Conservation (phyloP, 2,113 vertebrate genomes). For the Cichladusa arquata region DNA sequence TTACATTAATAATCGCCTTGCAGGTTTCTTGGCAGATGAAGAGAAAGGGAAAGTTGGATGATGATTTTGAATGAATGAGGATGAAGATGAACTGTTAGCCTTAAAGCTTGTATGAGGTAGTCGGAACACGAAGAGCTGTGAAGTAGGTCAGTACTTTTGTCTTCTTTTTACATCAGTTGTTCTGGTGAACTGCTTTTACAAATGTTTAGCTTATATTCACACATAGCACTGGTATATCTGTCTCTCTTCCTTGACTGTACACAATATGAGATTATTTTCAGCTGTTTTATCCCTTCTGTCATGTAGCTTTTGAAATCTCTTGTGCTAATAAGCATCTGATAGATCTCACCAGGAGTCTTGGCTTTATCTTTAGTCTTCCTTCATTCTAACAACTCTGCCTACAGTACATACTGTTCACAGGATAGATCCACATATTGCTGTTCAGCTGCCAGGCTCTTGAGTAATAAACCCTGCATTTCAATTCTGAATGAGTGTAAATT, state of each 20-base stretch:
- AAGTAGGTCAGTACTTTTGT: constrained; percentile 57
- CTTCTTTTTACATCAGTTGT: constrained; percentile 37
- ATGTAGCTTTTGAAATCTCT: constrained; percentile 35
- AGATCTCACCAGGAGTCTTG: constrained; percentile 62
- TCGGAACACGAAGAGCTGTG: constrained; percentile 15
- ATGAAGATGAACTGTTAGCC: constrained; percentile 50
- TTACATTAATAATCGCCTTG: constrained; percentile 56
- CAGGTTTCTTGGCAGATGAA: constrained; percentile 58
- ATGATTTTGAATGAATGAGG: constrained; percentile 56
- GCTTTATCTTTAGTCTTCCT: constrained; percentile 52
- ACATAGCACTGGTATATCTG: neutral
- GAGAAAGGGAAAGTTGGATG: constrained; percentile 44
- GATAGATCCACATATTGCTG: constrained; percentile 32
- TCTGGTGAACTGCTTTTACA: constrained; percentile 17
- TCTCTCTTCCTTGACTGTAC: neutral
- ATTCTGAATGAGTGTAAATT: constrained; percentile 29
- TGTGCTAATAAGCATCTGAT: constrained; percentile 48
- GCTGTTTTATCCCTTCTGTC: constrained; percentile 50
- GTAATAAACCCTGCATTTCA: constrained; percentile 1
- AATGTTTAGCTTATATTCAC: constrained; percentile 45
- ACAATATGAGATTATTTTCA: constrained; percentile 13
- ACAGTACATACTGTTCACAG: constrained; percentile 56
- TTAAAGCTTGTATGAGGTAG: constrained; percentile 52
- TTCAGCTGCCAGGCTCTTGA: constrained; percentile 57
- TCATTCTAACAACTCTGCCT: constrained; percentile 50